Base-by-base conservation (phyloP, 2,113 vertebrate species). In the Hypocryptadius cinnamomeus region DNA sequence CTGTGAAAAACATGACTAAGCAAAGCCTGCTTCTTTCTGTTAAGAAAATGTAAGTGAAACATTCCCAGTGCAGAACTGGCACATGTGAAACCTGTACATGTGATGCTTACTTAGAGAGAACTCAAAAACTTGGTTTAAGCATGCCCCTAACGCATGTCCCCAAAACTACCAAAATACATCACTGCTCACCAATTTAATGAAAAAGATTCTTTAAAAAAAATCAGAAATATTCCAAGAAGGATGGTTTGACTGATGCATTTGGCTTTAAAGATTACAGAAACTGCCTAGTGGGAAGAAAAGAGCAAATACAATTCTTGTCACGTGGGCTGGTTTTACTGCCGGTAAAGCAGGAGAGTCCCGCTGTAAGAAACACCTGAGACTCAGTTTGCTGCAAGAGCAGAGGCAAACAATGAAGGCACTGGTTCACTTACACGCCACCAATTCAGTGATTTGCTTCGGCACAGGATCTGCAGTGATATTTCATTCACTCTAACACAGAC, bases 401-500 rank as follows among this genome's bases (percentile, higher is more conserved):
- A 89, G 77, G 54, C 65, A 94, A 71, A 81, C 60, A 80, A 24
- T 37, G 54, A 82, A 86, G 81, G 65, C 83, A 8, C 81, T 42
- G 76, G 84, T 64, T 79, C 93, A 65, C 61, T 94, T 59, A 87
- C 94, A 81, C 6, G 0, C 61, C 84, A 93, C 66, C 24, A 2
- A 95, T 93, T 81, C 93, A 84, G 90, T 30, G 54, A 88, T 90
- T 94, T 64, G 88, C 70, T 93, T 88, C 56, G 2, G 91, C 84
- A 53, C 20, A 6, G 91, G 72, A 42, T 94, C 93, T 64, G 76
- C 96, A 83, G 90, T 8, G 76, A 86, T 94, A 92, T 92, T 95
- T 96, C 95, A 96, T 90, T 95, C 94, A 89, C 79, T 84, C 71
- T 70, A 87, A 90, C 84, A 84, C 88, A 89, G 56, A 80, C 81